Evolutionary conservation across 2,888 invertebrate genomes (phyloP).

Genomic region (Calameuta idolon): DNA sequence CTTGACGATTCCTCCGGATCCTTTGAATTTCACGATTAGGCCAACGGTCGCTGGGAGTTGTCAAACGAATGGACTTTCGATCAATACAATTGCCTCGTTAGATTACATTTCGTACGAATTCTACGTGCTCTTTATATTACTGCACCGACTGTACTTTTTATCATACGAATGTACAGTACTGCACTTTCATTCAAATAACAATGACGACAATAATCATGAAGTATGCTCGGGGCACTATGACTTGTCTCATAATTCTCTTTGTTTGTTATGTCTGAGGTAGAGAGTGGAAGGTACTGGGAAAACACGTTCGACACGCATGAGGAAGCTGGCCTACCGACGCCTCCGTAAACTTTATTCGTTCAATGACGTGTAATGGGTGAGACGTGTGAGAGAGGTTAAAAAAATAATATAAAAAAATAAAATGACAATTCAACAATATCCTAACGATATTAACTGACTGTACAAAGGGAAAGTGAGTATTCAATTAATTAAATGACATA

Average conservation of each 20-base stretch:
- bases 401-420: background rate
- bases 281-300: background rate
- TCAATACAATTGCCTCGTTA: background rate
- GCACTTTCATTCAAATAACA: background rate
- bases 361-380: background rate
- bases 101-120: background rate
- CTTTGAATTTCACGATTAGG: background rate
- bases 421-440: background rate
- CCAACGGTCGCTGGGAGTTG: background rate
- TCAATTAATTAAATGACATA: constrained; percentile 1
- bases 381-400: background rate
- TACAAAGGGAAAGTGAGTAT: background rate
- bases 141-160: background rate
- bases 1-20: background rate
- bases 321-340: background rate
- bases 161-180: background rate
- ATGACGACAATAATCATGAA: background rate
- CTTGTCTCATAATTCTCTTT: background rate
- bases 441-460: background rate
- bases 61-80: background rate
- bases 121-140: background rate
- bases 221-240: background rate
- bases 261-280: background rate
- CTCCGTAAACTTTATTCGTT: background rate
- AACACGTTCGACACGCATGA: background rate